Conservation (phyloP, 2,113 vertebrate species). For the Morone chrysops region DNA sequence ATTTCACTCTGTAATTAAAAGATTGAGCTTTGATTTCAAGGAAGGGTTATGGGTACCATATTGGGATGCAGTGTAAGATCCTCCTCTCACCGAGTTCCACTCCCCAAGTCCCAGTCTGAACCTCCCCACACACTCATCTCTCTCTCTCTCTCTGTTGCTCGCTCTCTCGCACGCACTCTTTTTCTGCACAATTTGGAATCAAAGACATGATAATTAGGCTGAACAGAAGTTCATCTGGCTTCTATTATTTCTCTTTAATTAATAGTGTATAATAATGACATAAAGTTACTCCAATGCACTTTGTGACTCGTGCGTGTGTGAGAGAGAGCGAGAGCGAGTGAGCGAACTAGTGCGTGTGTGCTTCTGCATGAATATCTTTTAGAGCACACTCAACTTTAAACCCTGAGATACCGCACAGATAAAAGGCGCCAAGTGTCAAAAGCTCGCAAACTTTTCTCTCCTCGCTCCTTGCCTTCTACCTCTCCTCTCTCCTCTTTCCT, state of each 20-base stretch:
- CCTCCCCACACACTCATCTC: conserved; percentile 37
- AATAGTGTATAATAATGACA: conserved; percentile 82
- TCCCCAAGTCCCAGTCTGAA: conserved; percentile 72
- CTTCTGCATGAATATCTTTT: conserved; percentile 64
- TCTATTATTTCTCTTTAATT: conserved; percentile 85
- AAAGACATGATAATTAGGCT: conserved; percentile 88
- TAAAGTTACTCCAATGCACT: conserved; percentile 68
- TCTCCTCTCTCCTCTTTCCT: conserved; percentile 22
- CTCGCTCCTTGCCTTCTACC: conserved; percentile 43
- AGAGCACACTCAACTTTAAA: conserved; percentile 77
- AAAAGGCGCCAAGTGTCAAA: conserved; percentile 84
- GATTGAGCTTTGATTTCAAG: conserved; percentile 80
- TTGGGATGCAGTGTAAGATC: conserved; percentile 66
- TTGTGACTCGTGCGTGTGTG: conserved; percentile 35
- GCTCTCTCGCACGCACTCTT: conserved; percentile 36
- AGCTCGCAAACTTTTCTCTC: conserved; percentile 81
- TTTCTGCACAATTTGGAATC: conserved; percentile 80
- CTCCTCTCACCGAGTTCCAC: conserved; percentile 55
- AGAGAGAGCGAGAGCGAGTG: neutral
- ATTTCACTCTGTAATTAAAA: conserved; percentile 79
- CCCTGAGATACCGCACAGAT: conserved; percentile 74
- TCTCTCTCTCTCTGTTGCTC: conserved; percentile 17
- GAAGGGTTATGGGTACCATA: conserved; percentile 73
- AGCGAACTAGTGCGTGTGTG: conserved; percentile 26
- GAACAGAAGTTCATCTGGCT: conserved; percentile 83